Conservation (phyloP, 2,113 vertebrate genomes). For the Aphelocoma coerulescens region DNA sequence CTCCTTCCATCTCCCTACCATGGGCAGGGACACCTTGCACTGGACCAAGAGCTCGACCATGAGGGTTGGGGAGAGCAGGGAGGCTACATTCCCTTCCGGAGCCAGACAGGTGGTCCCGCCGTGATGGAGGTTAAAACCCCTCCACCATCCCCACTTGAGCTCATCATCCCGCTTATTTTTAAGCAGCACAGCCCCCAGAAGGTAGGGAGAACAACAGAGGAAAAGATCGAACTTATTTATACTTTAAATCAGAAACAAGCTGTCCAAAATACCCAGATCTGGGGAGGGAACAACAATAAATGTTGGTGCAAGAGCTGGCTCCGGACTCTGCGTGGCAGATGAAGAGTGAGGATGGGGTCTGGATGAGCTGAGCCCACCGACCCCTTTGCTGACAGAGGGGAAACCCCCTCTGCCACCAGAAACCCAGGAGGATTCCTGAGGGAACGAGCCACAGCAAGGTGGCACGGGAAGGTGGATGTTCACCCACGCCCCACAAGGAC, state of each 20-base stretch:
- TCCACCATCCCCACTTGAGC: neutral
- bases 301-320: neutral
- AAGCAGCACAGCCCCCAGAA: conserved; percentile 32
- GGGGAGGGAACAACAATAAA: neutral
- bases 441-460: neutral
- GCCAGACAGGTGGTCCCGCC: accelerated
- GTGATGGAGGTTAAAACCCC: neutral
- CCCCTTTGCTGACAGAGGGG: neutral
- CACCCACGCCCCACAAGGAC: accelerated
- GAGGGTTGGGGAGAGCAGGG: accelerated
- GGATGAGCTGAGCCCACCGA: neutral
- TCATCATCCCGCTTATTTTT: neutral
- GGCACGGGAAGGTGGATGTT: neutral
- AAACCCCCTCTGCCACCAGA: neutral
- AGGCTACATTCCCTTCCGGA: accelerated
- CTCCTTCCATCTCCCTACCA: neutral
- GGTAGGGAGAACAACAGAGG: neutral
- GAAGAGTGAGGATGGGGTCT: neutral
- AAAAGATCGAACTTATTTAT: conserved; percentile 50
- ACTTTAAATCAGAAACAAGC: conserved; percentile 2
- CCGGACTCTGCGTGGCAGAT: neutral
- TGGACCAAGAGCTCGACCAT: accelerated
- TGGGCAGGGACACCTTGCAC: neutral
- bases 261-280: neutral
- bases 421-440: neutral